phyloP scores from a whole-genome alignment of 1,140 invertebrate species.

The Drosophila repleta region DNA sequence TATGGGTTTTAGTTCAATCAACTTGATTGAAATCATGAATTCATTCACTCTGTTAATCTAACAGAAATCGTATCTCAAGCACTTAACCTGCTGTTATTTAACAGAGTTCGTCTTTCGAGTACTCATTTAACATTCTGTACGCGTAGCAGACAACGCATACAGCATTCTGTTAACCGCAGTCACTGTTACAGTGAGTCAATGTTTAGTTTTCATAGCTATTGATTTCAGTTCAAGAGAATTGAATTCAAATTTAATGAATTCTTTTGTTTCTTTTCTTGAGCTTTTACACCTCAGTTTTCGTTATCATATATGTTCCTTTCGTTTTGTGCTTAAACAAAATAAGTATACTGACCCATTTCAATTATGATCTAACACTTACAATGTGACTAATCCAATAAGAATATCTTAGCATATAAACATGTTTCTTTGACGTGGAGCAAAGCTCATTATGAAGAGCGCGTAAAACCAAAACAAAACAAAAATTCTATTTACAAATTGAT shows the following conservation, averaged over 20 bases:
- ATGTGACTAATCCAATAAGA: conserved; percentile 65
- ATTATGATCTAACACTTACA: conserved; percentile 30
- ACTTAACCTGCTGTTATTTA: conserved; percentile 23
- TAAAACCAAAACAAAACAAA: conserved; percentile 37
- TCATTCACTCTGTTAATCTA: conserved; percentile 21
- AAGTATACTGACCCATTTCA: conserved; percentile 24
- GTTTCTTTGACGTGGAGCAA: conserved; percentile 70
- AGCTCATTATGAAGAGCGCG: conserved; percentile 67
- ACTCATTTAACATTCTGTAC: conserved; percentile 18
- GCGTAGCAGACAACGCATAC: conserved; percentile 10
- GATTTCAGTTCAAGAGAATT: background rate
- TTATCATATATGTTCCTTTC: conserved; percentile 14
- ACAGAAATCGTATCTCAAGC: conserved; percentile 10
- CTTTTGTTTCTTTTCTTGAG: background rate
- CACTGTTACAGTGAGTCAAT: conserved; percentile 22
- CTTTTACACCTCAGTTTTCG: too few species aligned
- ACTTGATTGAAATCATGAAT: conserved; percentile 4
- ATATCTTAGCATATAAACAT: conserved; percentile 55
- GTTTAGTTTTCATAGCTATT: conserved; percentile 1
- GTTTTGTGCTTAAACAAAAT: conserved; percentile 19
- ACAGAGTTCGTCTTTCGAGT: background rate
- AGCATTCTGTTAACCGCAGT: conserved; percentile 22
- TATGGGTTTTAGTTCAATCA: conserved; percentile 2
- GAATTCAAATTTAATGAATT: background rate
- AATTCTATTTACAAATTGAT: conserved; percentile 38